Evolutionary conservation across 2,113 vertebrate genomes (phyloP).

Genomic region (Ardeotis arabs): DNA sequence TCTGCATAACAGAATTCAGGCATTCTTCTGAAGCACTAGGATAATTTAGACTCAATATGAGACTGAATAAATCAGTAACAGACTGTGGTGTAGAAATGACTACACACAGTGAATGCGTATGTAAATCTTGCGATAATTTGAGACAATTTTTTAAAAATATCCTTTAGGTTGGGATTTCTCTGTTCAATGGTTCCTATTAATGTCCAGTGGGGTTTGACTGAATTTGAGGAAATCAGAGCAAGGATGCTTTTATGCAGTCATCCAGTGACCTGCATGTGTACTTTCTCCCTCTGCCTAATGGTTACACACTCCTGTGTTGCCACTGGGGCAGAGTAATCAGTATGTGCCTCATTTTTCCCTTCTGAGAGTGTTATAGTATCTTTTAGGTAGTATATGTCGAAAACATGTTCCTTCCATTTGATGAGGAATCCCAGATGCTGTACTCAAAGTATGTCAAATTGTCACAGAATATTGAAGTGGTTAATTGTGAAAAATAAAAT

Average conservation of each 20-base stretch:
- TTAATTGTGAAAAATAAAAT: background rate
- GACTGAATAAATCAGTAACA: background rate
- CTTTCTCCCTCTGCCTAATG: background rate
- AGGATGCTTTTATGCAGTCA: background rate
- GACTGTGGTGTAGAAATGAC: background rate
- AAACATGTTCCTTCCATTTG: background rate
- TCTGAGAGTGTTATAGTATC: background rate
- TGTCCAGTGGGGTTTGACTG: background rate
- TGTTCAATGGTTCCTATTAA: background rate
- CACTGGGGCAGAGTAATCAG: background rate
- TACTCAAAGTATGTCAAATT: background rate
- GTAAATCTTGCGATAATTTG: background rate
- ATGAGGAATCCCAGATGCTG: background rate
- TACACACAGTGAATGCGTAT: background rate
- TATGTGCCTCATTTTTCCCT: background rate
- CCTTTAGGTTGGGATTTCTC: background rate
- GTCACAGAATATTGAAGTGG: background rate
- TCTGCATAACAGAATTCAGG: background rate
- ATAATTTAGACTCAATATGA: background rate
- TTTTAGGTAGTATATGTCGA: background rate
- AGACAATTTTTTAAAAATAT: background rate
- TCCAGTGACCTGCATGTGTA: accelerated
- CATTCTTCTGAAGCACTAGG: background rate
- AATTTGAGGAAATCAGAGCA: background rate
- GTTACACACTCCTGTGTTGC: background rate